Evolutionary conservation across 1,140 invertebrate species (phyloP), one percentile per base, ranked within the genome.

Genomic region (Lethrus apterus): DNA sequence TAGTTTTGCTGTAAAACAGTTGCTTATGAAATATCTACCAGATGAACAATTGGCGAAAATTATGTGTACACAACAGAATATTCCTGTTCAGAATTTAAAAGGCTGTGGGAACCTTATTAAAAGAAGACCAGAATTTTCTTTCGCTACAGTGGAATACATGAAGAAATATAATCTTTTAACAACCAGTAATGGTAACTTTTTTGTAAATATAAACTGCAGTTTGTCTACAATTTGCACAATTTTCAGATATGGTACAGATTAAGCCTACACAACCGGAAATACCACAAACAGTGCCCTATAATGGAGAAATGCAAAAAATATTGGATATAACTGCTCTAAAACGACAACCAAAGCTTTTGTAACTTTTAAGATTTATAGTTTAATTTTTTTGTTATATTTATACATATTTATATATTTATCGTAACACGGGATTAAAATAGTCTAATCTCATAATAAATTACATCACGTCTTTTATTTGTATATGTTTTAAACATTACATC

Each of bases 71-170:
- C 13, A 15, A 26, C 21, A 11, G 8, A 11, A 42, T 31, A 11
- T 13, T 13, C 13, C 14, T 21, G 46, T 26, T 13, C 29, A 33
- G 10, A 45, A 47, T 17, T 20, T 13, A 10, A 15, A 41, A 2
- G 45, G 46, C 23, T n/a, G 13, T 20, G 26, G 46, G 24, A 21
- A 49, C 24, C 14, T 48, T 10, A 54, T 57, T 29, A 56, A 51
- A 45, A 50, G 48, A 43, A 46, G 55, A 5, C 59, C 62, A 23
- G 78, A 80, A 30, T 73, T 81, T 68, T 81, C 78, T 5, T 70
- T 80, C 52, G 77, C 77, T 23, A 80, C 78, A 13, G 72, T 77
- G 60, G 74, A 76, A 56, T 82, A 81, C 56, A 73, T 81, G 68
- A 73, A 80, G 57, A 76, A 74, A 56, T 80, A 81, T 58, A 75